Evolutionary conservation across 2,888 invertebrate species (phyloP).

Genomic region (Sepiola atlantica): DNA sequence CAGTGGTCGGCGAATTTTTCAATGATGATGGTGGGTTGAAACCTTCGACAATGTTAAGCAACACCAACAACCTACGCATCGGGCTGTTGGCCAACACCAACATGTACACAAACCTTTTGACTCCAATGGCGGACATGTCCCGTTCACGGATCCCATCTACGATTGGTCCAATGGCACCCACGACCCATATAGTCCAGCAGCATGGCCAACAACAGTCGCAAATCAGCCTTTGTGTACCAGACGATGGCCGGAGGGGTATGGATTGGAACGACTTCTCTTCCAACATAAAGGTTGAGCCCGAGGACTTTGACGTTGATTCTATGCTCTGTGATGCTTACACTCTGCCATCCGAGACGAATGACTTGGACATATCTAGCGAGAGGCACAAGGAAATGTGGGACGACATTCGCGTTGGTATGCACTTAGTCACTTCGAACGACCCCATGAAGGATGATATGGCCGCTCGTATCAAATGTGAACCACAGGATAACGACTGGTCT

Average conservation of each 20-base stretch:
- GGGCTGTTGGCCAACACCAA: background rate
- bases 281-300: conserved; percentile 54
- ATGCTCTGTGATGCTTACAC: conserved; percentile 48
- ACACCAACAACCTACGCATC: conserved; percentile 43
- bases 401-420: conserved; percentile 66
- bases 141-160: background rate
- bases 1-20: conserved; percentile 82
- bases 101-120: background rate
- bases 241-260: conserved; percentile 55
- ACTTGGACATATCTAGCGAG: background rate
- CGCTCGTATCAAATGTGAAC: conserved; percentile 64
- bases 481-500: conserved; percentile 58
- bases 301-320: conserved; percentile 53
- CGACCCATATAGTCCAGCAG: conserved; percentile 52
- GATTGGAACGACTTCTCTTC: conserved; percentile 32
- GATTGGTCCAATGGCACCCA: conserved; percentile 53
- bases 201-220: background rate
- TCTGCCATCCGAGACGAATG: conserved; percentile 47
- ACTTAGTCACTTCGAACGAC: conserved; percentile 59
- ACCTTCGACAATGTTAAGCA: conserved; percentile 43
- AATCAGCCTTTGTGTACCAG: conserved; percentile 39
- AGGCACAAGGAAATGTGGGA: conserved; percentile 61
- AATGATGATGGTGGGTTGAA: conserved; percentile 58
- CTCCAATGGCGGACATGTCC: background rate
- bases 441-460: conserved; percentile 54